These are phyloP conservation scores for Dynastes tityus DNA, from an alignment of 2,888 invertebrate genomes.

Conservation along the genomic window DNA sequence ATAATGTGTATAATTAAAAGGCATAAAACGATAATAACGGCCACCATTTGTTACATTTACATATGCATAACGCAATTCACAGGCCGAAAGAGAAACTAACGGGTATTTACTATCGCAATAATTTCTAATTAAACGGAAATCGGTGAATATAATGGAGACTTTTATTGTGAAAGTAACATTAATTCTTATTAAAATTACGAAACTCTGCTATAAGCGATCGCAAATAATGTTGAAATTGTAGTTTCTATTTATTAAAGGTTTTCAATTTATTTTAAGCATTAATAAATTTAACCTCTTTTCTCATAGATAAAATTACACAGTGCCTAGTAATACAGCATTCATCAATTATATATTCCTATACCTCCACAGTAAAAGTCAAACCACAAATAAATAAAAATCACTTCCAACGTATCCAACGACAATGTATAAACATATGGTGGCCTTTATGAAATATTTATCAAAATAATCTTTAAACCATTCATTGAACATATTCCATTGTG, in stretches of 20 bases:
- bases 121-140: constrained; percentile 34
- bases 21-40: not conserved
- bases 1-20: not conserved
- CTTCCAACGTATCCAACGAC: not conserved
- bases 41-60: not conserved
- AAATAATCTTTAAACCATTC: not conserved
- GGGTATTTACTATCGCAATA: constrained; percentile 22
- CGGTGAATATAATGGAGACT: constrained; percentile 9
- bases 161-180: constrained; percentile 33
- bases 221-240: not conserved
- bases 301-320: too few relatives aligned
- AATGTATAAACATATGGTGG: not conserved
- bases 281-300: too few relatives aligned
- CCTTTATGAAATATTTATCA: constrained; percentile 15
- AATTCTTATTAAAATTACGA: constrained; percentile 18
- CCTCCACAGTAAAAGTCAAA: too few relatives aligned
- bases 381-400: too few relatives aligned
- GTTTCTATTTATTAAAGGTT: not conserved
- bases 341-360: too few relatives aligned
- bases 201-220: not conserved
- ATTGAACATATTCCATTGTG: constrained; percentile 9
- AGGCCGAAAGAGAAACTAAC: constrained; percentile 3
- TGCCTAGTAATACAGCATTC: too few relatives aligned
- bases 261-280: too few relatives aligned
- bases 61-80: constrained; percentile 13